Evolutionary conservation across 1,140 invertebrate genomes (phyloP), one percentile per base, ranked within the genome.

Genomic region (Pseudomyrmex cubaensis): DNA sequence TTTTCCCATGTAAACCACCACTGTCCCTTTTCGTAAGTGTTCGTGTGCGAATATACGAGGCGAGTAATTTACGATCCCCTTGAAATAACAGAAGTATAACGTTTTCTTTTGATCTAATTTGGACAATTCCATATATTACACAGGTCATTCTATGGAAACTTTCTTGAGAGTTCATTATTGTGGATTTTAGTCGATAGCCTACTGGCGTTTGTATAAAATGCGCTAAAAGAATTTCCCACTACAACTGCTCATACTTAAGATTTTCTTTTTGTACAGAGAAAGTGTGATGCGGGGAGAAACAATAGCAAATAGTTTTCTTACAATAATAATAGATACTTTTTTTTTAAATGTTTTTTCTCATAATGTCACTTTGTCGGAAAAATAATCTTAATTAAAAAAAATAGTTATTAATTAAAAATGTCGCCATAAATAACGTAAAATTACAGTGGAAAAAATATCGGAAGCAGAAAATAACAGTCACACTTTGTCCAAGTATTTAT

Each of bases 201-300:
- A 56, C 13, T 13, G 73, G 73, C 73, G 59, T 12, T 75, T 64
- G 13, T 75, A 46, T 63, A 63, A 75, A 17, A 75, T 75, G 44
- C 20, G 73, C 61, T 76, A 54, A 46, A 54, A 66, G 9, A 35
- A 35, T 77, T 66, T n/a, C 17, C 15, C 62, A 66, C 52, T 67
- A 22, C 52, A 35, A 12, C 62, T n/a, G 54, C 62, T 77, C 74
- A 54, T 67, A 77, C 74, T 77, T 67, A 54, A 77, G 62, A 66
- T 54, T 50, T 15, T 75, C 35, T 35, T 35, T 1, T 35, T 35
- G 5, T 35, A 35, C 35, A 7, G 5, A 35, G 35, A 7, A 35
- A 35, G 35, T 35, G 4, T 35, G 4, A 35, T 35, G 5, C 5
- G 4, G 35, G 7, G 5, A 35, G 0, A 35, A 7, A 63, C 15